Evolutionary conservation across 2,797 vertebrate genomes (phyloP), one percentile per base, ranked within the genome.

Genomic region (Rhinatrema bivittatum): DNA sequence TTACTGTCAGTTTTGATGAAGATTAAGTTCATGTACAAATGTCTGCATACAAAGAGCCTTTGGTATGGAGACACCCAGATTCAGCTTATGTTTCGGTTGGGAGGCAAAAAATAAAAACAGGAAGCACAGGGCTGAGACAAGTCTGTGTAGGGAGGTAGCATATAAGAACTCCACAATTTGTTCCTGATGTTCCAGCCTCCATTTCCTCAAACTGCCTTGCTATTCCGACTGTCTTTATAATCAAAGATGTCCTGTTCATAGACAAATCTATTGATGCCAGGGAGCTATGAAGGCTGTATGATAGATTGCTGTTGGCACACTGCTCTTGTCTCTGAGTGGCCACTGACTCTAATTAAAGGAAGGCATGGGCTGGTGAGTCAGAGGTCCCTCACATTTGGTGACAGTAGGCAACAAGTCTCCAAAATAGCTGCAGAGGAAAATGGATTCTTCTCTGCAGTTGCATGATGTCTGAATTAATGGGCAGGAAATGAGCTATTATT

Each of bases 221-320:
- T 30, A 6, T 42, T 49, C 46, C 62, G 23, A 57, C 76, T 81
- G 66, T 76, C 82, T 73, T 74, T 75, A 56, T 79, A n/a, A 77
- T 65, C 83, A 78, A 65, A 86, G 76, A 82, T 78, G 74, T 64
- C 76, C 76, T 86, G 81, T 84, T 83, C 84, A 70, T 56, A 79
- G 81, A 79, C 76, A 79, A 79, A 74, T 81, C 76, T 72, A 68
- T 72, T 62, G 84, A 80, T 87, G 79, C 79, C 81, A 62, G 66
- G 49, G 61, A 62, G 72, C 14, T 34, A n/a, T n/a, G n/a, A 32
- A n/a, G 38, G 29, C 57, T 8, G 5, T 45, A 74, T 87, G 87
- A 90, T 84, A 71, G 74, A 82, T 80, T 69, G 74, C 77, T 63
- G 48, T 34, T 78, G 73, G 76, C 72, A 79, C 81, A 74, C 70